Conservation (phyloP, 1,140 invertebrate genomes). For the Drosophila burlai region DNA sequence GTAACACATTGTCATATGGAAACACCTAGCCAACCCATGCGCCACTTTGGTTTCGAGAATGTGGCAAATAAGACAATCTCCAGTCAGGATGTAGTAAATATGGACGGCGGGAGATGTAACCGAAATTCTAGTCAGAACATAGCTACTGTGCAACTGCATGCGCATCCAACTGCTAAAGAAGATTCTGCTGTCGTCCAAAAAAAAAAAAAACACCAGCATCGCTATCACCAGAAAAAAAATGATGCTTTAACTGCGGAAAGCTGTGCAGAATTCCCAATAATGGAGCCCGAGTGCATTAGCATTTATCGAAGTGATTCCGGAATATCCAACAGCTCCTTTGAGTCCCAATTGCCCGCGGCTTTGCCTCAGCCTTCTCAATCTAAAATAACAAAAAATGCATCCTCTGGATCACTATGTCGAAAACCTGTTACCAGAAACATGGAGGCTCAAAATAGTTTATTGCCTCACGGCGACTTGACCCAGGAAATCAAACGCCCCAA, state of each 20-base stretch:
- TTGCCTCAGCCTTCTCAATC: conserved; percentile 7
- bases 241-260: conserved; percentile 42
- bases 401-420: conserved; percentile 26
- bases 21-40: conserved; percentile 55
- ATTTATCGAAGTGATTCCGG: conserved; percentile 85
- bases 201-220: conserved; percentile 82
- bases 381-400: conserved; percentile 8
- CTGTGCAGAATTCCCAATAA: conserved; percentile 60
- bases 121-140: conserved; percentile 35
- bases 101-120: conserved; percentile 28
- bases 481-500: conserved; percentile 64
- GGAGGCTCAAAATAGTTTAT: conserved; percentile 53
- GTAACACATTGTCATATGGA: conserved; percentile 78
- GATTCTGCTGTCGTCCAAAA: conserved; percentile 44
- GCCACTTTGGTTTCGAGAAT: conserved; percentile 85
- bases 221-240: conserved; percentile 77
- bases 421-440: conserved; percentile 68
- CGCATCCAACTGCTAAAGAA: conserved; percentile 35
- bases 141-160: conserved; percentile 68
- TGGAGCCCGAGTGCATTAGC: conserved; percentile 78
- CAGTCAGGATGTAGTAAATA: conserved; percentile 27
- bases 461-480: conserved; percentile 5
- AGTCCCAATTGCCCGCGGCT: conserved; percentile 60
- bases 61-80: conserved; percentile 85
- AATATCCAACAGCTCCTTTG: conserved; percentile 83